A percentile compares a stretch with the other conserved stretches of the same genome.
Conservation (phyloP, 1,140 invertebrate genomes). For the Heliconius congener region DNA sequence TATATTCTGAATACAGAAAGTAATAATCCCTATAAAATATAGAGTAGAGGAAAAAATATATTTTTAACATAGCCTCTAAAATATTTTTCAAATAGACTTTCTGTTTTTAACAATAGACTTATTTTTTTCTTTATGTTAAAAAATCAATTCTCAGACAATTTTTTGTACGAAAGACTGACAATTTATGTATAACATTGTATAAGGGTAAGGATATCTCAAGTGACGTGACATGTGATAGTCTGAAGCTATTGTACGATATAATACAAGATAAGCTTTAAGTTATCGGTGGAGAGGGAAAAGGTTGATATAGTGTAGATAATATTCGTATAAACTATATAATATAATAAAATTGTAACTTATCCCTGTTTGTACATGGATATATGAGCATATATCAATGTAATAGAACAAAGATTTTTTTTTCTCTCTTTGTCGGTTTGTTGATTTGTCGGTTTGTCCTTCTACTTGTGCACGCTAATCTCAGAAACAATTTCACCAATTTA, state of each 20-base stretch:
- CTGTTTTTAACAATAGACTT: no score
- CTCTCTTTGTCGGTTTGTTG: no score
- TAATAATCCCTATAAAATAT: no score
- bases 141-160: background rate
- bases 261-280: constrained; percentile 5
- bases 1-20: no score
- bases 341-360: background rate
- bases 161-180: background rate
- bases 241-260: background rate
- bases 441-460: no score
- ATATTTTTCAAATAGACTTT: no score
- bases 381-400: no score
- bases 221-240: constrained; percentile 1
- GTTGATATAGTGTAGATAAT: background rate
- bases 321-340: background rate
- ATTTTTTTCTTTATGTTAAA: background rate
- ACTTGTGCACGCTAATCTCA: no score
- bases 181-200: background rate
- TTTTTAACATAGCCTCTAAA: no score
- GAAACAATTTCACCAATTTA: no score
- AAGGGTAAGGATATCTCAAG: background rate
- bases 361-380: background rate
- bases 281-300: background rate
- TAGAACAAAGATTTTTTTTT: no score
- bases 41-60: no score